Conservation (phyloP, 30 jellyfish, hydroid and myxozoan species). For the Aurelia aurita region DNA sequence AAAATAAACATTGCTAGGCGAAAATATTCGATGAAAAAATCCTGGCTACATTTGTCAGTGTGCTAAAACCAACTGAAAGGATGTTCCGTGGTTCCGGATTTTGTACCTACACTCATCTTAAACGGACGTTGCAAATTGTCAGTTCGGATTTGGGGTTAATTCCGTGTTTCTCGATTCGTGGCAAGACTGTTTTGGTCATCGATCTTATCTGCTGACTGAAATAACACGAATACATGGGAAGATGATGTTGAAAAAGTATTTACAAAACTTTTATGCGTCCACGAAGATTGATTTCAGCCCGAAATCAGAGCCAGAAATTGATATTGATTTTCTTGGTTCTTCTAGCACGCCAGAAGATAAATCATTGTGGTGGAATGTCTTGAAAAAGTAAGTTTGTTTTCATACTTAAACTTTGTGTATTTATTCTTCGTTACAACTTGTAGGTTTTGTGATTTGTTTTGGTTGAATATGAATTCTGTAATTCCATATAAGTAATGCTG, state of each 20-base stretch:
- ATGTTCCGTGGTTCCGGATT: conserved; percentile 18
- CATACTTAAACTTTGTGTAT: not conserved
- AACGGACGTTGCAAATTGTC: conserved; percentile 25
- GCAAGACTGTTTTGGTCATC: too few relatives aligned
- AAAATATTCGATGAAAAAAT: not conserved
- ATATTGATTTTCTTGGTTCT: not conserved
- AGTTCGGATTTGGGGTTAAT: conserved; percentile 21
- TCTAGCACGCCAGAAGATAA: conserved; percentile 86
- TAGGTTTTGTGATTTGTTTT: too few relatives aligned
- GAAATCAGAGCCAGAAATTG: conserved; percentile 1
- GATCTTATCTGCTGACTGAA: too few relatives aligned
- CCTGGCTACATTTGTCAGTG: conserved; percentile 35
- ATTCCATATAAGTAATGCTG: too few relatives aligned
- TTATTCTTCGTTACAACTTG: too few relatives aligned
- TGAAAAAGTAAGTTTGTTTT: conserved; percentile 81
- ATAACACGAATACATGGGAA: too few relatives aligned
- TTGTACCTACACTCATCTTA: not conserved
- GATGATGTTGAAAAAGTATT: conserved; percentile 12
- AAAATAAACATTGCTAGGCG: not conserved
- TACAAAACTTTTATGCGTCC: conserved; percentile 20
- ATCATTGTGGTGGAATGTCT: conserved; percentile 88
- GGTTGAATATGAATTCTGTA: too few relatives aligned
- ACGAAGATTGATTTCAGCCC: conserved; percentile 18
- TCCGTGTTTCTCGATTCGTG: too few relatives aligned
- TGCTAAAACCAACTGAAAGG: not conserved